phyloP scores from a whole-genome alignment of 2,797 vertebrate species.

The Spheniscus humboldti region DNA sequence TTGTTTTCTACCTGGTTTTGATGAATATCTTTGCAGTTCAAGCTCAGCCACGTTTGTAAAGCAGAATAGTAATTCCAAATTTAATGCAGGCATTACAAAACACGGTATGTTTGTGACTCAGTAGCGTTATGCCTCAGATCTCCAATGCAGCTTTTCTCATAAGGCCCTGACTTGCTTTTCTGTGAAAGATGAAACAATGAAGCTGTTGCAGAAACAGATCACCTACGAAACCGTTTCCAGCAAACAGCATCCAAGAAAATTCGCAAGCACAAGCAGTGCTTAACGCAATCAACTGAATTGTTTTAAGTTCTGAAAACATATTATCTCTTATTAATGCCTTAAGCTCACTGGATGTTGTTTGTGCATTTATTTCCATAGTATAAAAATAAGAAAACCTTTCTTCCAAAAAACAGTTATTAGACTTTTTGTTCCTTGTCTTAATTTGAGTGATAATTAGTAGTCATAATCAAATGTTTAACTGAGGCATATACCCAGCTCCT shows the following conservation, averaged over 20 bases:
- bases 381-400: background rate
- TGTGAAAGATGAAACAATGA: background rate
- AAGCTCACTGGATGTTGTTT: background rate
- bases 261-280: background rate
- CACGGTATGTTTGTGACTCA: background rate
- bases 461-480: background rate
- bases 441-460: background rate
- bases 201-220: background rate
- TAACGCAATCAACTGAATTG: background rate
- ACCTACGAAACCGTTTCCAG: background rate
- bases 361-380: background rate
- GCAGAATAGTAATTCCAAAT: background rate
- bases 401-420: background rate
- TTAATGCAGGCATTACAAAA: background rate
- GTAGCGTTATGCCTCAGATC: accelerated
- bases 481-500: background rate
- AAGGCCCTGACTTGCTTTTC: background rate
- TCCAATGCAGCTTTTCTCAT: background rate
- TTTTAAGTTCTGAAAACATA: background rate
- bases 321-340: background rate
- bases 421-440: background rate
- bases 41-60: background rate
- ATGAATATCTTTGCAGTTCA: background rate
- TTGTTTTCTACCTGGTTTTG: background rate
- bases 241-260: background rate